Evolutionary conservation across 2,888 invertebrate species (phyloP), one percentile per base, ranked within the genome.

Genomic region (Apamea sordens): DNA sequence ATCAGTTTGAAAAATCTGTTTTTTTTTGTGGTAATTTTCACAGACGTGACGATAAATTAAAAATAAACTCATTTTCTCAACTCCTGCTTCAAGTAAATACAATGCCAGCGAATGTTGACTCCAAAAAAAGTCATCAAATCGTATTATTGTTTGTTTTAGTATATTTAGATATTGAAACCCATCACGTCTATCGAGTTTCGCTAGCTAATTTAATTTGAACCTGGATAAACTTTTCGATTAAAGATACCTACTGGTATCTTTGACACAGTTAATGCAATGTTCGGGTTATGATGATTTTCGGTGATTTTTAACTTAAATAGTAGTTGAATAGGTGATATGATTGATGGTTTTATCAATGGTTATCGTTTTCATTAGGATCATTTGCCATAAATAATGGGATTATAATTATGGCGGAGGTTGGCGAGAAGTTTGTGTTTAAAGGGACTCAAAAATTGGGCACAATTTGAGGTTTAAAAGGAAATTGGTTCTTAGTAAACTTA

Each of bases 331-430:
- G 63, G n/a, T n/a, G n/a, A 73, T 81, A 71, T 82, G 73, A 83
- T 88, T 65, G 65, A 82, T 82, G 73, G 41, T 71, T 84, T 71
- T 84, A 86, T 80, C n/a, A 77, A 78, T 73, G 79, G 82, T 76
- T 32, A 68, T 65, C 69, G 11, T 59, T 86, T 88, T 79, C 76
- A 80, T 83, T 72, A 70, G 73, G 75, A 71, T 63, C 50, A 88
- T 80, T 77, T 78, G 74, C 67, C 56, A 84, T 84, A 81, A 79
- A 87, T 81, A 78, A 84, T 84, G 68, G 74, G 67, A 71, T 85
- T 76, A 79, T 86, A 83, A 79, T 69, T 72, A 86, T 65, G 50
- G 68, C 65, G 2, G 50, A 47, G 76, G 76, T 83, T 64, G 76
- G 73, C 63, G 76, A 64, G 11, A 68, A 59, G 36, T 76, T 50